These are phyloP conservation scores for Hippoglossus hippoglossus DNA, from an alignment of 2,797 vertebrate genomes.

Conservation along the genomic window DNA sequence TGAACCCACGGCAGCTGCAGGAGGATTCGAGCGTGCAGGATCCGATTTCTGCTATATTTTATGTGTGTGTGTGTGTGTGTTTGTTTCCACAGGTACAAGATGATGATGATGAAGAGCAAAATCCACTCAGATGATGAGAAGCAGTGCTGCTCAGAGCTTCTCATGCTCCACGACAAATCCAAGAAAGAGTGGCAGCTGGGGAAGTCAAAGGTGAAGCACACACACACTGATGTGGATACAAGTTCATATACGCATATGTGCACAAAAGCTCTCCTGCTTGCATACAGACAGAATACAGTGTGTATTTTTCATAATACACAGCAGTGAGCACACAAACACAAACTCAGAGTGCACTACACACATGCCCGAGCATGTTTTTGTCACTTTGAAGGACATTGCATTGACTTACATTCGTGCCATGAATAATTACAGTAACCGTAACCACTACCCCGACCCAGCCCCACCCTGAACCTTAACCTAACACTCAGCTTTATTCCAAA, in stretches of 20 bases:
- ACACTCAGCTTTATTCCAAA: conserved; percentile 10
- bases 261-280: too few relatives aligned
- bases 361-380: conserved; percentile 54
- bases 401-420: conserved; percentile 38
- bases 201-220: conserved; percentile 89
- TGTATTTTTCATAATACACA: too few relatives aligned
- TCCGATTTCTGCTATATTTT: too few relatives aligned
- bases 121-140: conserved; percentile 72
- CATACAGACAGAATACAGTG: too few relatives aligned
- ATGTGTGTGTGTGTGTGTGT: conserved; percentile 10
- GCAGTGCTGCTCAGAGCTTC: conserved; percentile 83
- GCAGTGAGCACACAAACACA: too few relatives aligned
- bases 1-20: too few relatives aligned
- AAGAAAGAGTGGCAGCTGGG: conserved; percentile 91
- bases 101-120: conserved; percentile 86
- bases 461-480: not conserved
- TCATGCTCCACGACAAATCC: conserved; percentile 80
- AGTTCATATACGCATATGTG: too few relatives aligned
- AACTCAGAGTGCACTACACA: not conserved
- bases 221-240: conserved; percentile 2
- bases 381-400: conserved; percentile 44
- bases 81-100: conserved; percentile 86
- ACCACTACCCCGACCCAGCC: conserved; percentile 14
- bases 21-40: too few relatives aligned
- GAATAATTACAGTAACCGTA: conserved; percentile 23